Percentiles rank a stretch among this genome's conserved stretches.
Conservation (phyloP, 2,113 vertebrate genomes). For the Albula goreensis region DNA sequence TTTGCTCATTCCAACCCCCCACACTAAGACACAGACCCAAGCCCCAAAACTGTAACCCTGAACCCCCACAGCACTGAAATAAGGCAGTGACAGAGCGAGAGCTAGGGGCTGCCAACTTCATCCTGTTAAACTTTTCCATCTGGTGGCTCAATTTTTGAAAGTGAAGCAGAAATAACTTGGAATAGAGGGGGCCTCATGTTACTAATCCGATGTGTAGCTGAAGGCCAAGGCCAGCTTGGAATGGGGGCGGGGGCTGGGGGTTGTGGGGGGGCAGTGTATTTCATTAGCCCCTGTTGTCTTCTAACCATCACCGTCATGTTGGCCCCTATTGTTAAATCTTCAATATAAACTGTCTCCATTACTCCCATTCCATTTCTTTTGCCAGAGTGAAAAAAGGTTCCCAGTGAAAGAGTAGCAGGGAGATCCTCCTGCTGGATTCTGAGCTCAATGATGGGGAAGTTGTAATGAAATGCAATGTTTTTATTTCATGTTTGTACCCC, state of each 20-base stretch:
- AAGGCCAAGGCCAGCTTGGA: conserved; percentile 10
- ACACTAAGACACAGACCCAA: too few relatives aligned
- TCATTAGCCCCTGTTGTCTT: neutral
- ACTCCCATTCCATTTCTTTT: neutral
- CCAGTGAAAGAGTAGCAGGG: too few relatives aligned
- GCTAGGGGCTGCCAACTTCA: conserved; percentile 1
- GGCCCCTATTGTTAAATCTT: neutral
- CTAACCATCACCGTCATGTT: neutral
- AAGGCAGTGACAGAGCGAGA: too few relatives aligned
- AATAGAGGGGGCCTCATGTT: conserved; percentile 39
- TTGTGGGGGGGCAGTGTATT: neutral
- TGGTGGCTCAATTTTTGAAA: conserved; percentile 39
- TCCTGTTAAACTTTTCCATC: conserved; percentile 28
- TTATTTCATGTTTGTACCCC: too few relatives aligned
- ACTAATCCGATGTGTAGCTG: conserved; percentile 28
- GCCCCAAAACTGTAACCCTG: neutral
- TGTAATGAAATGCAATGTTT: neutral
- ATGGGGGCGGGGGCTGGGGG: neutral
- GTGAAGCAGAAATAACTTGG: conserved; percentile 40
- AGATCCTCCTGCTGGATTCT: neutral
- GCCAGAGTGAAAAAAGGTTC: neutral
- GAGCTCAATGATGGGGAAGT: neutral
- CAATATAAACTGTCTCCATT: neutral
- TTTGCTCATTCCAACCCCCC: neutral
- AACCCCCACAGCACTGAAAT: neutral